Percentiles rank a stretch among this genome's conserved stretches.
Conservation (phyloP, 1,140 invertebrate species). For the Wiebesia pumilae region DNA sequence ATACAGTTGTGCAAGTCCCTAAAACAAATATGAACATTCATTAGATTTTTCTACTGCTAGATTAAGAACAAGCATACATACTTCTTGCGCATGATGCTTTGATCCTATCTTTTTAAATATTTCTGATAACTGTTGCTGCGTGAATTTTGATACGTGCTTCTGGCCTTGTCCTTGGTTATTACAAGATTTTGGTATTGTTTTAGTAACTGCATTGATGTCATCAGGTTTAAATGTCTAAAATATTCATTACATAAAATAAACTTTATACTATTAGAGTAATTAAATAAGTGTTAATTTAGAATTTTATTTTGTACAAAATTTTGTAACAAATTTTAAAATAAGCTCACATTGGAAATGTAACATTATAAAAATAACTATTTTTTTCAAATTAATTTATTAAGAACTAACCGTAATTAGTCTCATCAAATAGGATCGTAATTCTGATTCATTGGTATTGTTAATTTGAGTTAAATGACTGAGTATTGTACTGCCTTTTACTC, state of each 20-base stretch:
- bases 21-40: constrained; percentile 52
- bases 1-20: constrained; percentile 90
- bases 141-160: constrained; percentile 80
- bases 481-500: constrained; percentile 84
- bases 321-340: background rate
- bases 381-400: background rate
- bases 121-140: constrained; percentile 89
- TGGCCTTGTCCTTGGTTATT: constrained; percentile 64
- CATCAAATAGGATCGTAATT: constrained; percentile 86
- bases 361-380: background rate
- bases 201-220: constrained; percentile 71
- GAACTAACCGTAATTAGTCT: constrained; percentile 82
- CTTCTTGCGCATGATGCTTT: constrained; percentile 90
- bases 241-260: background rate
- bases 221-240: constrained; percentile 75
- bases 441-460: constrained; percentile 86
- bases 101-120: constrained; percentile 95
- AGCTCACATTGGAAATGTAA: too few species aligned
- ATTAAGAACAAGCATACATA: constrained; percentile 56
- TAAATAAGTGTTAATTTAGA: background rate
- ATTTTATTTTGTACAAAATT: background rate
- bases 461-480: constrained; percentile 87
- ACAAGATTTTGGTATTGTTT: constrained; percentile 67
- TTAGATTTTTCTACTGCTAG: constrained; percentile 8
- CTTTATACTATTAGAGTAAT: background rate